Base-by-base conservation (phyloP, 2,113 vertebrate species). In the Butorides virescens region DNA sequence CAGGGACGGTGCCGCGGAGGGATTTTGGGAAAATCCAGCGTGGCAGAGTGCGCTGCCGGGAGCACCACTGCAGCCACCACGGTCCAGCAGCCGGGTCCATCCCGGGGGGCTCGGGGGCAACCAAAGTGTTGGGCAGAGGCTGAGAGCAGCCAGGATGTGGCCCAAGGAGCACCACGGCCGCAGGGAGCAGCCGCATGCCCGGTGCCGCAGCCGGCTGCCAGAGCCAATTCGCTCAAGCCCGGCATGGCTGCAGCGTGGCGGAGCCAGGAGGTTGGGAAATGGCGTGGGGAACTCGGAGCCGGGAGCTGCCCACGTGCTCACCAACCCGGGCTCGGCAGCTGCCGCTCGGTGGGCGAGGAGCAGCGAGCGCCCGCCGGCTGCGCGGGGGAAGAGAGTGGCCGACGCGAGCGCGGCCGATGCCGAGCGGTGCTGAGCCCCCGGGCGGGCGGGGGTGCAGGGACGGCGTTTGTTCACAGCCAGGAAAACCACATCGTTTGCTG, bases 171-270 rank as follows among this genome's bases (percentile, higher is more conserved):
- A 6, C 19, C 12, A 1, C 2, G 37, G 34, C 22, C 11, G 2
- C 2, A 1, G 21, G 21, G 34, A 37, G 4, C 36, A 13, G 36
- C 61, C 6, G 0, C 17, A 5, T 1, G 8, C 42, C 21, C 21
- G 2, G 5, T 7, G 34, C 27, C 8, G 12, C 6, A 20, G 39
- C n/a, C 13, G 2, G 13, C 23, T 63, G 52, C 21, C n/a, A 12
- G 39, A 49, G 23, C 26, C 5, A 1, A 11, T 22, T 12, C 29
- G 13, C 55, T 53, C 37, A 30, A 68, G 32, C 25, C n/a, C 4
- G 3, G 25, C 44, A 3, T 3, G 20, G 32, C 52, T 2, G 7
- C 44, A 30, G 11, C 26, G 11, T 27, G 53, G 22, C 3, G 2
- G 78, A 32, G 42, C 21, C 5, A 7, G n/a, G n/a, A 59, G n/a